Conservation (phyloP, 2,113 vertebrate species). For the Castor canadensis region DNA sequence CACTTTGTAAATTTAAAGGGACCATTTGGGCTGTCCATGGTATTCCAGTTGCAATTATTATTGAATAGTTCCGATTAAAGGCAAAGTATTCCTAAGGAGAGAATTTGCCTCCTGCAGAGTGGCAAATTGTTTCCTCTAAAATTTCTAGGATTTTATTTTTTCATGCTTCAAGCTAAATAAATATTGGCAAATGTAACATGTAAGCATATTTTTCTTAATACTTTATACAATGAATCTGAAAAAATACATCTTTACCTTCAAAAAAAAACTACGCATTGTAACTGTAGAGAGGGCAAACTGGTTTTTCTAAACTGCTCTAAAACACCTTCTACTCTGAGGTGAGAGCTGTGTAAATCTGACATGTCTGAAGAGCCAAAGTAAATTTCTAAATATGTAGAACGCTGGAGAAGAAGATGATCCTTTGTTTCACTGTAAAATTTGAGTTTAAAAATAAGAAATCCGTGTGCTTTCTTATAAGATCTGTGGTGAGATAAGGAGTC, state of each 20-base stretch:
- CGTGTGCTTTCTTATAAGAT: background rate
- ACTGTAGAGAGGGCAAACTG: slow-evolving; percentile 32
- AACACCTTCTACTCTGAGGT: background rate
- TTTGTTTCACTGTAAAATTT: slow-evolving; percentile 39
- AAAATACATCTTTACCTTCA: background rate
- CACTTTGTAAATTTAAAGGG: background rate
- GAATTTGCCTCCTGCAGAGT: background rate
- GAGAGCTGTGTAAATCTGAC: background rate
- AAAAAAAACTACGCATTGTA: background rate
- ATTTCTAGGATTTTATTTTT: background rate
- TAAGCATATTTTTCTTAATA: background rate
- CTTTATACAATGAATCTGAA: background rate
- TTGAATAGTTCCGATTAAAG: background rate
- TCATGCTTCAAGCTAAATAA: slow-evolving; percentile 25
- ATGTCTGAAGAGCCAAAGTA: background rate
- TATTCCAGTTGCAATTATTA: background rate
- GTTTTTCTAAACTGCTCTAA: slow-evolving; percentile 20
- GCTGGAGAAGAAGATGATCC: background rate
- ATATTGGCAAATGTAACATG: background rate
- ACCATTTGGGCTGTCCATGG: background rate
- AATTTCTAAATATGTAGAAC: slow-evolving; percentile 36
- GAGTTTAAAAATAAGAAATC: slow-evolving; percentile 32
- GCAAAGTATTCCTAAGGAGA: background rate
- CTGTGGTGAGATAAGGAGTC: background rate
- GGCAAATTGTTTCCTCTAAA: background rate